Evolutionary conservation across 2,888 invertebrate species (phyloP), one percentile per base, ranked within the genome.

Genomic region (Conops quadrifasciatus): DNA sequence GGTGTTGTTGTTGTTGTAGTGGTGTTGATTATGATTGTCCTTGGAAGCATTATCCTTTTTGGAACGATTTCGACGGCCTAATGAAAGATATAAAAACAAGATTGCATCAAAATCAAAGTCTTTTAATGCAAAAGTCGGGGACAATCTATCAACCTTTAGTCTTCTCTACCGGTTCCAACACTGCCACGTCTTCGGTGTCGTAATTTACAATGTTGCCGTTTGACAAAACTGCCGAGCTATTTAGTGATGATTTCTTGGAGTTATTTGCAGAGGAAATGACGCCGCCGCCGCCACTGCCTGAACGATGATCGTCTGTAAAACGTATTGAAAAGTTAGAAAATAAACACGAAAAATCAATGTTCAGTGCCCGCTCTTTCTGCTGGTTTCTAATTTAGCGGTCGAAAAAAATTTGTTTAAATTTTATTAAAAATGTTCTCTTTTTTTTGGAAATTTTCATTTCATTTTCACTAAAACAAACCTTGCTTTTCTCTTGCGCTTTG

Each of bases 21-120:
- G 77, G 73, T 78, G 72, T 68, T 79, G 77, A 73, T 79, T 81
- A 78, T 85, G 85, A 86, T 85, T 86, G 84, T 86, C 85, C 80
- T 85, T 85, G 78, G 83, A 81, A 78, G 81, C 76, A 76, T 80
- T 80, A 73, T 84, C 84, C 76, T 83, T 85, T 77, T 85, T 85
- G 30, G 81, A 81, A 67, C 86, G 85, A 82, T 85, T 85, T 26
- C 85, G 84, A 66, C 86, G 84, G 73, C 85, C 85, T 85, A 19
- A 21, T 9, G 24, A 30, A 30, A 15, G 51, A 16, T n/a, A n/a
- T n/a, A 11, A 19, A 59, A n/a, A 65, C 51, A 59, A 47, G 16
- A 21, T 2, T 11, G 21, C 45, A 49, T n/a, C 13, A 65, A 51
- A 11, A 19, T 43, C 15, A n/a, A 2, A 26, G 9, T 45, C 19